These are phyloP conservation scores for Mimas tiliae DNA, from an alignment of 2,888 invertebrate species.

Conservation along the genomic window DNA sequence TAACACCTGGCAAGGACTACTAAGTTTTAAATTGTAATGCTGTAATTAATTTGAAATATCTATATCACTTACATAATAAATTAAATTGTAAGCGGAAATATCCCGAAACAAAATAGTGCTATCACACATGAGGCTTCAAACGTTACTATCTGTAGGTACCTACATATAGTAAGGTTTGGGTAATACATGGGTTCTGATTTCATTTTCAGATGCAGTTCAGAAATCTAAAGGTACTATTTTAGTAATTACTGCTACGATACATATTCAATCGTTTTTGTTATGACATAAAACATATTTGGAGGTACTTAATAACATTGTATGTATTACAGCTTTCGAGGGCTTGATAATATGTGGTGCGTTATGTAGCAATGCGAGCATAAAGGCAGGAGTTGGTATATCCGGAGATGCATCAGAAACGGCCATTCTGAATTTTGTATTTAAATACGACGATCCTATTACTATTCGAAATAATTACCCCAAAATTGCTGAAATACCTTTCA, in stretches of 20 bases:
- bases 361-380: constrained; percentile 98
- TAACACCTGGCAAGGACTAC: too few relatives aligned
- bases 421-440: constrained; percentile 89
- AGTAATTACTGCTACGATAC: not conserved
- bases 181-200: not conserved
- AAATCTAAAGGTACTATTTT: constrained; percentile 52
- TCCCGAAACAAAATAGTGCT: too few relatives aligned
- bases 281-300: too few relatives aligned
- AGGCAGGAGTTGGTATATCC: constrained; percentile 89
- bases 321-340: constrained; percentile 87
- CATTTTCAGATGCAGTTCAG: constrained; percentile 54
- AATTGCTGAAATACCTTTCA: constrained; percentile 96
- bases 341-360: constrained; percentile 95
- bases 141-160: too few relatives aligned
- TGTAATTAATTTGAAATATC: too few relatives aligned
- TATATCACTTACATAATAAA: too few relatives aligned
- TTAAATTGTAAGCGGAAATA: too few relatives aligned
- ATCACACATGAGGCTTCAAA: too few relatives aligned
- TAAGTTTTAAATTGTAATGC: too few relatives aligned
- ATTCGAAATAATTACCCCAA: constrained; percentile 92
- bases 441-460: constrained; percentile 88
- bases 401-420: constrained; percentile 98
- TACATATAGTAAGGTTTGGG: too few relatives aligned
- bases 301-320: not conserved
- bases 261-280: too few relatives aligned